A percentile compares a stretch with the other conserved stretches of the same genome.
phyloP scores from a whole-genome alignment of 2,888 invertebrate genomes.

The Molanna angustata region DNA sequence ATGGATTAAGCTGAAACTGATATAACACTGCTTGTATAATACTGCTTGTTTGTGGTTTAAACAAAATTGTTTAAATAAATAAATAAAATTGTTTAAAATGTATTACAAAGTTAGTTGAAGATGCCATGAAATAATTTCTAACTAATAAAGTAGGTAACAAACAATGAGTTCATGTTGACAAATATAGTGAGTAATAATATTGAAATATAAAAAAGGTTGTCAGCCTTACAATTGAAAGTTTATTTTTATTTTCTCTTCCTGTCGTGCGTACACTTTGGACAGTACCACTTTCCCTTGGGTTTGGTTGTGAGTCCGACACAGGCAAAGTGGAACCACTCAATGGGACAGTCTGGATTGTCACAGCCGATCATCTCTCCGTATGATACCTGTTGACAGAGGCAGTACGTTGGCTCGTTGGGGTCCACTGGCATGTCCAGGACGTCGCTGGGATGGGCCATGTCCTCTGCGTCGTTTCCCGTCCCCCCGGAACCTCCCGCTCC shows the following conservation, averaged over 20 bases:
- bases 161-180: no score
- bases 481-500: slow-evolving; percentile 21
- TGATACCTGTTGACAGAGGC: slow-evolving; percentile 93
- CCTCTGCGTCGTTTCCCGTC: slow-evolving; percentile 38
- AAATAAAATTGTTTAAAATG: no score
- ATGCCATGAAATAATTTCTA: no score
- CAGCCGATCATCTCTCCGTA: slow-evolving; percentile 98
- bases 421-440: slow-evolving; percentile 90
- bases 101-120: no score
- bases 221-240: not conserved
- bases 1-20: no score
- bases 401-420: slow-evolving; percentile 98
- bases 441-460: slow-evolving; percentile 76
- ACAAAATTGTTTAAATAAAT: no score
- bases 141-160: no score
- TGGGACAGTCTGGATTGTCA: slow-evolving; percentile 85
- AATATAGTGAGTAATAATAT: no score
- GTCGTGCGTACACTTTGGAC: slow-evolving; percentile 86
- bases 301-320: slow-evolving; percentile 88
- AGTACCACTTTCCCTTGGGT: slow-evolving; percentile 95
- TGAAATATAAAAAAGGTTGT: no score
- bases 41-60: no score
- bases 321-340: slow-evolving; percentile 96
- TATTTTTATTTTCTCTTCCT: slow-evolving; percentile 57
- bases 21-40: no score